Conservation (phyloP, 2,888 invertebrate species). For the Syrista parreyssii region DNA sequence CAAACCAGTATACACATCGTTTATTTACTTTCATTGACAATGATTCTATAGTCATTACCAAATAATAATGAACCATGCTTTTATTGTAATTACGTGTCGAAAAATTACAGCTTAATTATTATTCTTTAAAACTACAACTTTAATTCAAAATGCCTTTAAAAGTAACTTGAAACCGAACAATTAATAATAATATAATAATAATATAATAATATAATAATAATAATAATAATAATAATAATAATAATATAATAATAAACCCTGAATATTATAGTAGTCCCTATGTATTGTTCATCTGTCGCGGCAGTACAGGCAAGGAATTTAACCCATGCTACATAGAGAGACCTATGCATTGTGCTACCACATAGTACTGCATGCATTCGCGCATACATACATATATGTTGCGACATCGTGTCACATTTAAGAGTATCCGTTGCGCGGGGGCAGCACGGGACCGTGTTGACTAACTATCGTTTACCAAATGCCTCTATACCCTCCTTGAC, state of each 20-base stretch:
- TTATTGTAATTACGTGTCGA: conserved; percentile 44
- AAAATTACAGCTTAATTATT: conserved; percentile 53
- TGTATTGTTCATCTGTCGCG: conserved; percentile 47
- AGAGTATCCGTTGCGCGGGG: not conserved
- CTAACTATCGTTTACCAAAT: not conserved
- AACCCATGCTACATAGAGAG: conserved; percentile 28
- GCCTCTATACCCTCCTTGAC: not conserved
- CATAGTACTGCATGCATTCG: conserved; percentile 46
- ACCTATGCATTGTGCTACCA: conserved; percentile 33
- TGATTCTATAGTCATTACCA: conserved; percentile 55
- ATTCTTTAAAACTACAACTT: conserved; percentile 51
- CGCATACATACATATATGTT: conserved; percentile 46
- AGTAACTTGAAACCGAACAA: conserved; percentile 58
- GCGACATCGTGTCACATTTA: conserved; percentile 33
- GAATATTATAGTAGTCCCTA: conserved; percentile 55
- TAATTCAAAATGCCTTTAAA: conserved; percentile 56
- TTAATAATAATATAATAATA: conserved; percentile 30
- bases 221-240: conserved; percentile 34
- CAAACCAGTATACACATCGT: conserved; percentile 59
- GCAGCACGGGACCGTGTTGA: not conserved
- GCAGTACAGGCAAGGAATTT: conserved; percentile 38
- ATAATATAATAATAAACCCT: conserved; percentile 51
- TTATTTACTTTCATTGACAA: conserved; percentile 60
- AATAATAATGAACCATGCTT: conserved; percentile 52
- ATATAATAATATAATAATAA: conserved; percentile 21